Base-by-base conservation (phyloP, 2,113 vertebrate species). In the Gobiocypris rarus region DNA sequence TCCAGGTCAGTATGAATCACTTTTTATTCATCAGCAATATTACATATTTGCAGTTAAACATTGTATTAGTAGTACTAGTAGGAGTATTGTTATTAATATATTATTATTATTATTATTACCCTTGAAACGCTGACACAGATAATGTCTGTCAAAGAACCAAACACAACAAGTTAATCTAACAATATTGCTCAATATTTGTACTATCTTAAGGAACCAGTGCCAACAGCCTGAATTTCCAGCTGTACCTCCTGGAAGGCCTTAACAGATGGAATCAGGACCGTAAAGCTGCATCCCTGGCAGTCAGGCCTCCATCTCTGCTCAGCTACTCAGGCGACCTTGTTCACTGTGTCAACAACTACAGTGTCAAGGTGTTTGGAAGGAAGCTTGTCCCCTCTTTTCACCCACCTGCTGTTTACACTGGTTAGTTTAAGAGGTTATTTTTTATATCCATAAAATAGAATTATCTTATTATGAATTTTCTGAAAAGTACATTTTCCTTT, bases 241-340 rank as follows among this genome's bases (percentile, higher is more conserved):
- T 83, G 69, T 83, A 83, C 65, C 75, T 84, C 34, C 45, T 84
- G 75, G 83, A 77, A 50, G 43, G 82, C 43, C 82, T 76, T 5
- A 67, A 75, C 56, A 84, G 82, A 63, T 84, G 73, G 83, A 84
- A 84, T 13, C 74, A 77, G 82, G 58, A 54, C 41, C 71, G 73
- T 41, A 5, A 41, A 71, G 38, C 38, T 19, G 69, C 69, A 71
- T 45, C 38, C 19, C 38, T 43, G 38, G 69, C 22, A 41, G 38
- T 22, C 69, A n/a, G n/a, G 58, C n/a, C 19, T 61, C 58, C n/a
- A 61, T 61, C 58, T 1, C 58, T 61, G 58, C 58, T 61, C 24
- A 61, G n/a, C 58, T 61, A 61, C 58, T 61, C 58, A 5, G 58
- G 58, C 4, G n/a, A 61, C n/a, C 58, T 26, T 26, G 58, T 61